These are phyloP conservation scores for Drosophila erecta DNA, from an alignment of 1,140 invertebrate genomes.

Conservation along the genomic window DNA sequence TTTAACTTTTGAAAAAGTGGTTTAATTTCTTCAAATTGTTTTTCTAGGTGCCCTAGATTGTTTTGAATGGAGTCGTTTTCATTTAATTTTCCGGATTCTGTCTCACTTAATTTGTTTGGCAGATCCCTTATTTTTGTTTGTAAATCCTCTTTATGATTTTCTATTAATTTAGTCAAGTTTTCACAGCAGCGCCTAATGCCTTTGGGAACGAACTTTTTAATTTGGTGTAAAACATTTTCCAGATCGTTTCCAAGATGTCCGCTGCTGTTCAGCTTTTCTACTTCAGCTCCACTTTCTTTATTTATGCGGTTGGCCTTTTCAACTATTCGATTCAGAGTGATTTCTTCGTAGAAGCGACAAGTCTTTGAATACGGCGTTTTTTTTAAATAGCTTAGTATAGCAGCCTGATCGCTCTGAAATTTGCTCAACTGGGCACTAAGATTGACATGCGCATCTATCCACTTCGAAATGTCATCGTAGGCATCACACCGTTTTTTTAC, in stretches of 20 bases:
- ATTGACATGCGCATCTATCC: slow-evolving; percentile 40
- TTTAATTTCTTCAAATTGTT: slow-evolving; percentile 6
- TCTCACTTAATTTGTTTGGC: neutral
- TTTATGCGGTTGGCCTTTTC: slow-evolving; percentile 5
- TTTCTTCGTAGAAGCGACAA: slow-evolving; percentile 43
- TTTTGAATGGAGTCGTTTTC: neutral
- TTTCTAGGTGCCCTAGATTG: neutral
- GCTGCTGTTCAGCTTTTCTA: neutral
- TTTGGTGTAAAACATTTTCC: slow-evolving; percentile 17
- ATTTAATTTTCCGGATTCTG: too few relatives aligned
- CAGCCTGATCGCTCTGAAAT: slow-evolving; percentile 21
- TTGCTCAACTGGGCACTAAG: slow-evolving; percentile 19
- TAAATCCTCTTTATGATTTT: slow-evolving; percentile 25
- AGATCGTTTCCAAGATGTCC: slow-evolving; percentile 44
- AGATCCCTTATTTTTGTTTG: neutral
- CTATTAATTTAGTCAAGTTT: slow-evolving; percentile 1
- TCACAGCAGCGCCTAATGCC: slow-evolving; percentile 38
- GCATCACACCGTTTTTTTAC: neutral
- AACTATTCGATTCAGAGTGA: slow-evolving; percentile 21
- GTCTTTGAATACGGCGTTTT: neutral
- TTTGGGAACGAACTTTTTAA: slow-evolving; percentile 7
- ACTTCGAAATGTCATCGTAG: slow-evolving; percentile 22
- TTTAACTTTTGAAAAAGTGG: slow-evolving; percentile 15
- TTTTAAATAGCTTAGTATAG: slow-evolving; percentile 11
- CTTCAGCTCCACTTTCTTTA: neutral